Percentiles rank a stretch among this genome's conserved stretches.
These are phyloP conservation scores for Leptopilina myrica DNA, from an alignment of 2,888 invertebrate genomes.

Conservation along the genomic window DNA sequence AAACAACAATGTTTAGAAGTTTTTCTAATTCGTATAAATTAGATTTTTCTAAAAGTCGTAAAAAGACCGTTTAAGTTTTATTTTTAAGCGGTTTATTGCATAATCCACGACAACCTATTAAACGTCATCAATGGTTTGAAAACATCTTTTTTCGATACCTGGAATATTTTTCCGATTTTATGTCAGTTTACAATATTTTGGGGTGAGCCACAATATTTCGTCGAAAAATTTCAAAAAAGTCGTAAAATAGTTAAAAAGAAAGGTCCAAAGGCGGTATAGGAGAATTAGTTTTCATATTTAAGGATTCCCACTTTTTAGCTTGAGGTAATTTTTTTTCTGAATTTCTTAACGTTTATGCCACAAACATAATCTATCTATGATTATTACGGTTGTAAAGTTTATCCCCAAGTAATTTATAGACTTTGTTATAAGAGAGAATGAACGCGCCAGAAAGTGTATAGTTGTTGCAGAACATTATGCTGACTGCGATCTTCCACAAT, in stretches of 20 bases:
- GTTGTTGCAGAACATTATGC: conserved; percentile 33
- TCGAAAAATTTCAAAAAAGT: neutral
- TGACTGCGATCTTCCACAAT: conserved; percentile 33
- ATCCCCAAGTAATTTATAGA: conserved; percentile 35
- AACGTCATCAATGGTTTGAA: neutral
- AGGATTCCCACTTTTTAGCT: neutral
- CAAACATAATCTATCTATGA: conserved; percentile 39
- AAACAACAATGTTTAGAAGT: conserved; percentile 6
- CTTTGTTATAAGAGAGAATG: neutral
- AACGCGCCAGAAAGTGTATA: conserved; percentile 28
- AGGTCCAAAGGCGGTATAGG: neutral
- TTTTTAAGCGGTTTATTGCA: conserved; percentile 10
- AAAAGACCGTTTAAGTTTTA: neutral
- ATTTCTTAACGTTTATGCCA: conserved; percentile 15
- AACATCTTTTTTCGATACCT: neutral
- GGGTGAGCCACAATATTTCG: neutral
- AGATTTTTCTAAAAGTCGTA: neutral
- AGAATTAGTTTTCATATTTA: neutral
- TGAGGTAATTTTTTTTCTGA: neutral
- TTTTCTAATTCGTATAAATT: conserved; percentile 8
- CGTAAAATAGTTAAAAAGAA: conserved; percentile 8
- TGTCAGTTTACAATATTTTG: neutral
- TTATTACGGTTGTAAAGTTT: conserved; percentile 35
- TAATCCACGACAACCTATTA: neutral
- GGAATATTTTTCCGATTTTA: neutral